phyloP scores from a whole-genome alignment of 64 coral and sea anemone genomes.

The Catalaphyllia jardinei region DNA sequence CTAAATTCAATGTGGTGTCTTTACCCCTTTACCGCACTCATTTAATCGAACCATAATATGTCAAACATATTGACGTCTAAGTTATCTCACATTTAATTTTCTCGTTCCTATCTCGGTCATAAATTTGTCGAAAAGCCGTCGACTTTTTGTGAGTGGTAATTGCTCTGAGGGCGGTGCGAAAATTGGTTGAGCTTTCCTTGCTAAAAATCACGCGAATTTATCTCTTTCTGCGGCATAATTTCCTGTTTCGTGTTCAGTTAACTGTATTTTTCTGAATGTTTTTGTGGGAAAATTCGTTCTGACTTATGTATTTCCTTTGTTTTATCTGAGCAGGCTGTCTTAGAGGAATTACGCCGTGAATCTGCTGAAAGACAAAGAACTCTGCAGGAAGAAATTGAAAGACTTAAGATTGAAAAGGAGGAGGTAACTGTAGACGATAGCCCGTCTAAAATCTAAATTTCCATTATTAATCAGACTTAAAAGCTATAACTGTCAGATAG shows the following conservation, averaged over 20 bases:
- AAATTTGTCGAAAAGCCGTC: neutral
- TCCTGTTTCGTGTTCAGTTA: too few relatives aligned
- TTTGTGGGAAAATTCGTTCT: neutral
- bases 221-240: too few relatives aligned
- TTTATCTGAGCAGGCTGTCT: neutral
- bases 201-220: too few relatives aligned
- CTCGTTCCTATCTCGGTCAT: neutral
- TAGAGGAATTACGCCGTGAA: slow-evolving; percentile 50
- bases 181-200: too few relatives aligned
- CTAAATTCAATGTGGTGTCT: too few relatives aligned
- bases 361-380: slow-evolving; percentile 33
- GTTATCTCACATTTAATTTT: neutral
- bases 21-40: too few relatives aligned
- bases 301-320: neutral
- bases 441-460: too few relatives aligned
- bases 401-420: slow-evolving; percentile 58
- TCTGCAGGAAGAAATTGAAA: slow-evolving; percentile 46
- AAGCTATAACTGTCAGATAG: too few relatives aligned
- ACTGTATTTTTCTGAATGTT: neutral
- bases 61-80: neutral
- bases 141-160: neutral
- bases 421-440: neutral
- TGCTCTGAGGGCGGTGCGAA: neutral
- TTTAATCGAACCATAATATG: too few relatives aligned
- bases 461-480: too few relatives aligned